Evolutionary conservation across 2,888 invertebrate genomes (phyloP).

Genomic region (Scaptomyza reducta): DNA sequence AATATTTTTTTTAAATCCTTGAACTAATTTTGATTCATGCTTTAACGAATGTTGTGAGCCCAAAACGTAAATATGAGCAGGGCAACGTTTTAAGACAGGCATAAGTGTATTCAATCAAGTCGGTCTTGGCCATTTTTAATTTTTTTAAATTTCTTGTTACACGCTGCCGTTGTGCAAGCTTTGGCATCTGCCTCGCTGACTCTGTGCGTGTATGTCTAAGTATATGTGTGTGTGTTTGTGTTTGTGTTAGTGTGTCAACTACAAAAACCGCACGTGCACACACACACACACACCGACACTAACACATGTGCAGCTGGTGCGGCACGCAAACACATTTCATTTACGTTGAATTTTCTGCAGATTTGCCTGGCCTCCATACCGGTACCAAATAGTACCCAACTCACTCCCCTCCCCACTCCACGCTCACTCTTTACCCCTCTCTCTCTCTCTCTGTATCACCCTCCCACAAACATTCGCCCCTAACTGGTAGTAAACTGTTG

Average conservation of each 20-base stretch:
- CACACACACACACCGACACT: conserved; percentile 23
- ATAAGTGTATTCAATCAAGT: conserved; percentile 15
- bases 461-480: background rate
- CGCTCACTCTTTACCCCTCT: background rate
- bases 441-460: too few relatives aligned
- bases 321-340: conserved; percentile 76
- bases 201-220: conserved; percentile 6
- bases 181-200: conserved; percentile 55
- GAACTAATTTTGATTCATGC: too few relatives aligned
- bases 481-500: conserved; percentile 58
- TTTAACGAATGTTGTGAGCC: too few relatives aligned
- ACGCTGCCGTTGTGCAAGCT: conserved; percentile 49
- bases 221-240: conserved; percentile 24
- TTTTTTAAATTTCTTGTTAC: conserved; percentile 35
- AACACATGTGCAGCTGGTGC: conserved; percentile 40
- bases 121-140: background rate
- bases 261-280: too few relatives aligned
- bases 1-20: too few relatives aligned
- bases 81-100: too few relatives aligned
- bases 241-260: too few relatives aligned
- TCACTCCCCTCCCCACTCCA: background rate
- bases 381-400: conserved; percentile 2
- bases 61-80: too few relatives aligned
- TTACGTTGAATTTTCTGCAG: conserved; percentile 73
- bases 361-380: conserved; percentile 40